phyloP scores from a whole-genome alignment of 2,888 invertebrate genomes.

The Congeria kusceri region DNA sequence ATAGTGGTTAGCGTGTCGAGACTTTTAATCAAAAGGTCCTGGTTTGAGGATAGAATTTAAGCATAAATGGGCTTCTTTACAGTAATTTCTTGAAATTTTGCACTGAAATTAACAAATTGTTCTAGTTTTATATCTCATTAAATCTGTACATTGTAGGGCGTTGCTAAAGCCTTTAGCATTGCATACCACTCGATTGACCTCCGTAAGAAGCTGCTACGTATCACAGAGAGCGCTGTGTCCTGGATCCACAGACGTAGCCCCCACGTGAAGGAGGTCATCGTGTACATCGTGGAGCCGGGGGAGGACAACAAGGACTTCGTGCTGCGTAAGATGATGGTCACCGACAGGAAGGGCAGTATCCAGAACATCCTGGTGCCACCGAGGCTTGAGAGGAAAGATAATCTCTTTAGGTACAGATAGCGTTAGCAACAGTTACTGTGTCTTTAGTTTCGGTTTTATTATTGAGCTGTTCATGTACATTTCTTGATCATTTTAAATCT shows the following conservation, averaged over 20 bases:
- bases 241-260: slow-evolving; percentile 84
- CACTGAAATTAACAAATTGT: too few relatives aligned
- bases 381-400: slow-evolving; percentile 83
- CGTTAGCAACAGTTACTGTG: too few relatives aligned
- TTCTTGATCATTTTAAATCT: too few relatives aligned
- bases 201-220: slow-evolving; percentile 82
- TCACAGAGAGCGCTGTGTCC: slow-evolving; percentile 83
- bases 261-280: slow-evolving; percentile 79
- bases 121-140: too few relatives aligned
- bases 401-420: slow-evolving; percentile 81
- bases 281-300: slow-evolving; percentile 84
- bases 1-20: too few relatives aligned
- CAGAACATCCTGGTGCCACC: slow-evolving; percentile 75
- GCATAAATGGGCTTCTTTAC: too few relatives aligned
- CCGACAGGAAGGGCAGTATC: slow-evolving; percentile 79
- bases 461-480: too few relatives aligned
- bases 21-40: too few relatives aligned
- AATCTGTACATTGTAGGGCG: slow-evolving; percentile 74
- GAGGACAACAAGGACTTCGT: slow-evolving; percentile 77
- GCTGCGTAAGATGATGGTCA: slow-evolving; percentile 83
- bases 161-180: slow-evolving; percentile 84
- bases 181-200: slow-evolving; percentile 84
- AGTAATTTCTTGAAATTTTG: too few relatives aligned
- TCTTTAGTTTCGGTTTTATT: too few relatives aligned
- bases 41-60: too few relatives aligned